Percentiles rank a stretch among this genome's conserved stretches.
These are phyloP conservation scores for Lophius piscatorius DNA, from an alignment of 2,113 vertebrate genomes.

Conservation along the genomic window DNA sequence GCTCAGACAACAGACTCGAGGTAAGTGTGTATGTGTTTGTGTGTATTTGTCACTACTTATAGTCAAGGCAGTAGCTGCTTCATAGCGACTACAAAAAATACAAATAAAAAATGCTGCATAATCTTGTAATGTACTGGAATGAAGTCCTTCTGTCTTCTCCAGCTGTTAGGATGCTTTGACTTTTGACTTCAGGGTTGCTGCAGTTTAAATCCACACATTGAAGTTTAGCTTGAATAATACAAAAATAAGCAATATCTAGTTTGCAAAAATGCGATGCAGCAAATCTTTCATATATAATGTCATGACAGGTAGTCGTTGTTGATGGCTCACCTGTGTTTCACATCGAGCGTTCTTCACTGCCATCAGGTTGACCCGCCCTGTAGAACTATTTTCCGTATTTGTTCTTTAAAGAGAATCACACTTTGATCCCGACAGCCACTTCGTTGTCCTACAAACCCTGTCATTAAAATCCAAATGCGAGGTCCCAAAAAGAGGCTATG, in stretches of 20 bases:
- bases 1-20: conserved; percentile 53
- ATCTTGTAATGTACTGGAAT: background rate
- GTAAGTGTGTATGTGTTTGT: conserved; percentile 58
- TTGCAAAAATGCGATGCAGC: background rate
- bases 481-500: too few species aligned
- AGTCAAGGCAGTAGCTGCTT: background rate
- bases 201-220: background rate
- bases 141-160: background rate
- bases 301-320: background rate
- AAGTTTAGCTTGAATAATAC: background rate
- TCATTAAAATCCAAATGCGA: too few species aligned
- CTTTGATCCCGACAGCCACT: too few species aligned
- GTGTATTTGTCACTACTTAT: conserved; percentile 6
- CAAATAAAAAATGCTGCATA: background rate
- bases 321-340: background rate
- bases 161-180: background rate
- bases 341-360: too few species aligned
- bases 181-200: conserved; percentile 8
- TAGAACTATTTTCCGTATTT: too few species aligned
- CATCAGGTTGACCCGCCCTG: background rate
- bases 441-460: too few species aligned
- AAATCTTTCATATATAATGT: background rate
- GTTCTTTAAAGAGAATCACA: too few species aligned
- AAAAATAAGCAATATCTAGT: background rate
- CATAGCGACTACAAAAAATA: background rate